A percentile compares a stretch with the other conserved stretches of the same genome.
phyloP scores from a whole-genome alignment of 2,113 vertebrate genomes.

The Caracal caracal region DNA sequence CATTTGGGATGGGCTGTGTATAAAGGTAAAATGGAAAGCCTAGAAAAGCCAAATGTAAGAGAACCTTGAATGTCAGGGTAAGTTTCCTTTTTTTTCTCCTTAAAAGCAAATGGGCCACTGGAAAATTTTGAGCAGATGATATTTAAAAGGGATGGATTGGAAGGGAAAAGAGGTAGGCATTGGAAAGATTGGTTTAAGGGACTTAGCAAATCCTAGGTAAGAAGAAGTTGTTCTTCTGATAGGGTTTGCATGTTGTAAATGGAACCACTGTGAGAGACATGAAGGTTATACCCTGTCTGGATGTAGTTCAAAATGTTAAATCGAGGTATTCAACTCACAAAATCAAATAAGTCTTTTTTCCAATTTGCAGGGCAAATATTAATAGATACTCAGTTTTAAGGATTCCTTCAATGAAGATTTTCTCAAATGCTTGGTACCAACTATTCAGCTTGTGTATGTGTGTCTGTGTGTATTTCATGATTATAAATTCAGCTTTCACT shows the following conservation, averaged over 20 bases:
- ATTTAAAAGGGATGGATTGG: background rate
- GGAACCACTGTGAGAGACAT: background rate
- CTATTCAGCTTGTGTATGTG: background rate
- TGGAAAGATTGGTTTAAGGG: background rate
- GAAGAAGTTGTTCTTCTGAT: conserved; percentile 14
- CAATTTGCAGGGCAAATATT: background rate
- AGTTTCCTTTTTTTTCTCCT: background rate
- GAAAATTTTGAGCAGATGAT: background rate
- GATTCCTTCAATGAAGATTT: background rate
- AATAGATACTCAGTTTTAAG: background rate
- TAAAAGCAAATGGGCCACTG: background rate
- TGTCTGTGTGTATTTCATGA: background rate
- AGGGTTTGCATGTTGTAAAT: background rate
- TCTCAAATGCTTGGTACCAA: background rate
- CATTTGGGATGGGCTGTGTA: background rate
- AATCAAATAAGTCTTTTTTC: conserved; percentile 13
- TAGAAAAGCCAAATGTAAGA: background rate
- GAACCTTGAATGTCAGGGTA: background rate
- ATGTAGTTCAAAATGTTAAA: conserved; percentile 26
- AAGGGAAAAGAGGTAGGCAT: background rate
- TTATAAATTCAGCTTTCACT: conserved; percentile 22
- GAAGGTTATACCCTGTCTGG: background rate
- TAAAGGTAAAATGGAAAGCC: conserved; percentile 36
- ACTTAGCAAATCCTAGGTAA: background rate
- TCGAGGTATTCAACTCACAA: background rate